A percentile compares a stretch with the other conserved stretches of the same genome.
Conservation (phyloP, 2,113 vertebrate genomes). For the Podiceps cristatus region DNA sequence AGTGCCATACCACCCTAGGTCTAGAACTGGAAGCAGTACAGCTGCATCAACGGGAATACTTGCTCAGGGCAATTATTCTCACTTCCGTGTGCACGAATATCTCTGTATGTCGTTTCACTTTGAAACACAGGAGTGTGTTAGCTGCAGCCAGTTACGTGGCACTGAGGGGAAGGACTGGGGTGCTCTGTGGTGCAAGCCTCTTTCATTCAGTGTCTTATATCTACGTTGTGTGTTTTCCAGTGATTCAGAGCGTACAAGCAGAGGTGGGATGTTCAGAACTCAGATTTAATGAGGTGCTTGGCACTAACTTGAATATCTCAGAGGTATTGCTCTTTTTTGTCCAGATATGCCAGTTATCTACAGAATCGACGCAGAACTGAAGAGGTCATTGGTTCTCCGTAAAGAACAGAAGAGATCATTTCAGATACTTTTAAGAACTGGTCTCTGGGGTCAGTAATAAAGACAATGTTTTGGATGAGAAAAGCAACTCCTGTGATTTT, state of each 20-base stretch:
- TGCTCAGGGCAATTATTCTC: neutral
- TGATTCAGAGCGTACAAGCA: neutral
- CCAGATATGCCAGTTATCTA: neutral
- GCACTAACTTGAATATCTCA: neutral
- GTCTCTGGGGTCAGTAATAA: neutral
- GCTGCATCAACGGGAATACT: neutral
- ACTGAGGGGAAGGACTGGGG: neutral
- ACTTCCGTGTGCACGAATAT: neutral
- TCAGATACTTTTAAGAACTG: neutral
- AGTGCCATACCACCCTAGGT: neutral
- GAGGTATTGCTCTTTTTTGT: neutral
- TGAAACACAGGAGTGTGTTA: neutral
- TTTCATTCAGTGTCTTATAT: neutral
- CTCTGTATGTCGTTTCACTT: neutral
- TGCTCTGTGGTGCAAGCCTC: neutral
- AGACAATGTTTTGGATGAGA: neutral
- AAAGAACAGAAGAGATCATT: neutral
- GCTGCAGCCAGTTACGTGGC: neutral
- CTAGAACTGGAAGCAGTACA: neutral
- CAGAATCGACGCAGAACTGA: neutral
- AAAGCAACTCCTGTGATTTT: neutral
- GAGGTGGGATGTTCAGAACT: neutral
- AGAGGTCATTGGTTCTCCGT: neutral
- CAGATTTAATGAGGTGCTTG: neutral
- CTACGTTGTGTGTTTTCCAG: neutral